phyloP scores from a whole-genome alignment of 2,888 invertebrate species.

The Caenorhabditis sp. region DNA sequence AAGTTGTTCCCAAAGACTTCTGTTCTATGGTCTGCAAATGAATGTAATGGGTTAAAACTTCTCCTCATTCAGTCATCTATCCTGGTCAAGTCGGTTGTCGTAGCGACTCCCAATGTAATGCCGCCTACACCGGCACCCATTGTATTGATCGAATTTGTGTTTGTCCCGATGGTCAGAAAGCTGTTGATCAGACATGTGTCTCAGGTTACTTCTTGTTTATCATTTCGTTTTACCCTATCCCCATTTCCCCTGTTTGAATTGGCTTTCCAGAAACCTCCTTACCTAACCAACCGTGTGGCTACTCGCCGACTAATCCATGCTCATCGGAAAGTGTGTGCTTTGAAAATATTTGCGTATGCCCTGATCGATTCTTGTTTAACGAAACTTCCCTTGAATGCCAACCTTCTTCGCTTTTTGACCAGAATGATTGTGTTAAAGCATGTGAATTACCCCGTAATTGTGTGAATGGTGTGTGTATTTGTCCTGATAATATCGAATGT shows the following conservation, averaged over 20 bases:
- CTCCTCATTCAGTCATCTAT: conserved; percentile 67
- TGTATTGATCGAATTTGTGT: conserved; percentile 68
- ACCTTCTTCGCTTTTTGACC: neutral
- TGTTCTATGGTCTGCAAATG: neutral
- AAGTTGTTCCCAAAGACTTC: conserved; percentile 6
- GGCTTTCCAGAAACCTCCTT: conserved; percentile 24
- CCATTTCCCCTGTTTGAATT: neutral
- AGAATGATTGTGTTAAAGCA: conserved; percentile 27
- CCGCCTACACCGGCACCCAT: conserved; percentile 64
- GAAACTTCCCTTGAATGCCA: conserved; percentile 26
- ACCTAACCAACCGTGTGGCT: conserved; percentile 37
- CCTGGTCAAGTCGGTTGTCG: conserved; percentile 71
- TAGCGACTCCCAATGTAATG: conserved; percentile 67
- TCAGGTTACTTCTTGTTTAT: conserved; percentile 60
- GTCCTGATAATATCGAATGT: conserved; percentile 31
- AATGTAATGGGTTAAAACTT: conserved; percentile 9
- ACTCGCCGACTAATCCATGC: conserved; percentile 37
- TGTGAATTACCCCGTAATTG: conserved; percentile 30
- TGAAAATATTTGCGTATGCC: conserved; percentile 34
- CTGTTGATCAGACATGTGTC: conserved; percentile 70
- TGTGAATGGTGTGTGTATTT: conserved; percentile 28
- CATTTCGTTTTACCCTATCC: neutral
- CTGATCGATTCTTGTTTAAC: conserved; percentile 37
- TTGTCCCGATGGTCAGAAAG: conserved; percentile 68
- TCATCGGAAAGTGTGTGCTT: conserved; percentile 41